phyloP scores from a whole-genome alignment of 1,140 invertebrate species.

The Campoletis sonorensis region DNA sequence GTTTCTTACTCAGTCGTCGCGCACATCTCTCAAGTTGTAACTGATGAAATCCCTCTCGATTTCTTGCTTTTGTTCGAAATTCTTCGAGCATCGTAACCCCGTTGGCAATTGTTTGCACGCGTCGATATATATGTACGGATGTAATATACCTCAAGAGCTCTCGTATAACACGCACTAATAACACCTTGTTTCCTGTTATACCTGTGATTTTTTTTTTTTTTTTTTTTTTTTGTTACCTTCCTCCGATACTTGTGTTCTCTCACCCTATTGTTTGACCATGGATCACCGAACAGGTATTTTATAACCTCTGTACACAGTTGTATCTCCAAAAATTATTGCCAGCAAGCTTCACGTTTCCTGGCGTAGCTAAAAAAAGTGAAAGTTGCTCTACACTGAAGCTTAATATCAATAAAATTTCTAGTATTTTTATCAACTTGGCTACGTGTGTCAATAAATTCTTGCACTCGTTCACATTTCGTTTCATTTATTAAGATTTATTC shows the following conservation, averaged over 20 bases:
- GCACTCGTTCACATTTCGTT: no score
- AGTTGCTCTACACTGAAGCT: background rate
- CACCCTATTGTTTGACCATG: slow-evolving; percentile 22
- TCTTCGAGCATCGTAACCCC: slow-evolving; percentile 48
- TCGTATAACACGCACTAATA: slow-evolving; percentile 27
- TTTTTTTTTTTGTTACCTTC: no score
- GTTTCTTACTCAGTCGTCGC: background rate
- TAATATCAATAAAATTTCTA: background rate
- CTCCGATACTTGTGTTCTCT: slow-evolving; percentile 5
- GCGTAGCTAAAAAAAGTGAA: background rate
- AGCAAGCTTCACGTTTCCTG: background rate
- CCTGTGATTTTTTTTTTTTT: slow-evolving; percentile 31
- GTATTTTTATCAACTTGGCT: background rate
- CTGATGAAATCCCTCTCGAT: slow-evolving; percentile 37
- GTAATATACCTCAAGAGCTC: slow-evolving; percentile 33
- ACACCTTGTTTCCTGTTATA: slow-evolving; percentile 41
- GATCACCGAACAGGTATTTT: slow-evolving; percentile 22
- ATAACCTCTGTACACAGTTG: background rate
- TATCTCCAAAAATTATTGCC: slow-evolving; percentile 4
- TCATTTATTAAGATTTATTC: no score
- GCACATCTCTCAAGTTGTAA: slow-evolving; percentile 19
- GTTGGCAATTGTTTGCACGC: slow-evolving; percentile 51
- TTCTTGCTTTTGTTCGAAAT: slow-evolving; percentile 54
- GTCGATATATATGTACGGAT: slow-evolving; percentile 35
- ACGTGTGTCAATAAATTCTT: no score